Evolutionary conservation across 2,888 invertebrate species (phyloP), one percentile per base, ranked within the genome.

Genomic region (Xanthia icteritia): DNA sequence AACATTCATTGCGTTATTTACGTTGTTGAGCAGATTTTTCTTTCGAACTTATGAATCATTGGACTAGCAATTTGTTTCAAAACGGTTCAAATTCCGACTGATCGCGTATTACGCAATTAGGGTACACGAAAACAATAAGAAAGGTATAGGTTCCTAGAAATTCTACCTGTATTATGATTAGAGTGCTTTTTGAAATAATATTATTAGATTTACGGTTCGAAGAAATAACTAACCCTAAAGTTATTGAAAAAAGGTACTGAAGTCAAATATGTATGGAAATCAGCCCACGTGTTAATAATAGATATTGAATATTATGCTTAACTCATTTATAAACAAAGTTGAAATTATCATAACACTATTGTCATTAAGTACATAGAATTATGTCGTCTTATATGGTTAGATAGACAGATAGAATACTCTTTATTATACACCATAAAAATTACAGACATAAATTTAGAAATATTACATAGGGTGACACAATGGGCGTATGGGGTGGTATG

Each of bases 261-360:
- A 0, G 31, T n/a, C 11, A 79, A 56, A 56, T 58, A 67, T 64
- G 51, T 60, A 36, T 58, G 13, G 23, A 65, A 71, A 27, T 27
- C 42, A 71, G 39, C 3, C 4, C 67, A 60, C 58, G 58, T 73
- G 66, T 9, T 71, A 42, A 71, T 64, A 68, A 77, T 73, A 36
- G 11, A 56, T 71, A 64, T 79, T 73, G 15, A 66, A 73, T 51
- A 51, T 73, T 65, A 39, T 45, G n/a, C 36, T 69, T 5, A 39
- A 31, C 11, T 36, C 8, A 56, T 65, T 45, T 23, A 31, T 17
- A 56, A 68, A 42, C 39, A 74, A 64, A 60, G 39, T 27, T n/a
- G 48, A 60, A 67, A 68, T 72, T 72, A 66, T 79, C 58, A 79
- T 66, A 79, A 83, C 51, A 75, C n/a, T 63, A 60, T 73, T 77